Evolutionary conservation across 2,888 invertebrate species (phyloP).

Genomic region (Aleiodes leptofemur): DNA sequence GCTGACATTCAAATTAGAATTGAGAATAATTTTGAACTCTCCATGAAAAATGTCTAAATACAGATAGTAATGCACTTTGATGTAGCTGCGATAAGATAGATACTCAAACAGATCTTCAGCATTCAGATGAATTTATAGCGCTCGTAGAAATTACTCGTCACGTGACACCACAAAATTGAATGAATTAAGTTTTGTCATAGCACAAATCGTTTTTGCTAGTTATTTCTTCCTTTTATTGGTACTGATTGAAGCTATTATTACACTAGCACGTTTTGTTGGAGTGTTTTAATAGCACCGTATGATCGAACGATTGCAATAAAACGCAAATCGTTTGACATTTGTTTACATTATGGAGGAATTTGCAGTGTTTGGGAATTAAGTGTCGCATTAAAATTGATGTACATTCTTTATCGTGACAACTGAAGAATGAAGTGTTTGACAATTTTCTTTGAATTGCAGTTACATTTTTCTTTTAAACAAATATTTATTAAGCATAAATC

Average conservation of each 20-base stretch:
- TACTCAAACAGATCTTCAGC: conserved; percentile 52
- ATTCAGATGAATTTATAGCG: conserved; percentile 54
- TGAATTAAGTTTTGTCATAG: conserved; percentile 36
- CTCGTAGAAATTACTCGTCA: conserved; percentile 47
- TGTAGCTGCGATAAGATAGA: conserved; percentile 18
- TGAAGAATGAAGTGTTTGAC: neutral
- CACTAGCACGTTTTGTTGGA: conserved; percentile 42
- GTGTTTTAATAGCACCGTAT: neutral
- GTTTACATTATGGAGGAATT: neutral
- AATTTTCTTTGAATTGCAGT: neutral
- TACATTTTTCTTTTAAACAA: neutral
- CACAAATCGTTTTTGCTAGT: neutral
- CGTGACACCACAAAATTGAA: conserved; percentile 49
- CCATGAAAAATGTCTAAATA: neutral
- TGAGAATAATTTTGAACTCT: neutral
- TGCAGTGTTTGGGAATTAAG: conserved; percentile 1
- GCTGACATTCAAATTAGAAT: neutral
- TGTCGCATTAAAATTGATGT: neutral
- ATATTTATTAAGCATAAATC: conserved; percentile 13
- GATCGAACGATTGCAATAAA: neutral
- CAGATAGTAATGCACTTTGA: conserved; percentile 9
- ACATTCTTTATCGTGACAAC: neutral
- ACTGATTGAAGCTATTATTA: conserved; percentile 64
- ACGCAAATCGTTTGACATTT: neutral
- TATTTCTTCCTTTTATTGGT: conserved; percentile 61